Conservation (phyloP, 2,797 vertebrate genomes). For the Eptatretus atami region DNA sequence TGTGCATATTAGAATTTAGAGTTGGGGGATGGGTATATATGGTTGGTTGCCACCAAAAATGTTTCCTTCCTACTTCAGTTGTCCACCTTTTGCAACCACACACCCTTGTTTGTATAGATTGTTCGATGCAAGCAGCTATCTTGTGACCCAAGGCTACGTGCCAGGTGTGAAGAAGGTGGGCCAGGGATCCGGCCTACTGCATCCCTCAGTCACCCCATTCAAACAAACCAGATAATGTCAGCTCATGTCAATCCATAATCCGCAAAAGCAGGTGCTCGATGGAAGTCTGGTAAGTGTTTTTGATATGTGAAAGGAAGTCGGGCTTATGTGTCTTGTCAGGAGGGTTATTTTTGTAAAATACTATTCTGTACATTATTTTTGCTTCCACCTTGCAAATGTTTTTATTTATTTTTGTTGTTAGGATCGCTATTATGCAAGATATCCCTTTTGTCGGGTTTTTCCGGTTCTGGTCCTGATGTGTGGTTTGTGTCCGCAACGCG, state of each 20-base stretch:
- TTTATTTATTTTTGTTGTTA: no score
- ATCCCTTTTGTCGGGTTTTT: no score
- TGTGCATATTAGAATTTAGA: no score
- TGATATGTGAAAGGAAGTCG: no score
- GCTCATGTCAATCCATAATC: slow-evolving; percentile 93
- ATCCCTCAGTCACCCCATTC: slow-evolving; percentile 57
- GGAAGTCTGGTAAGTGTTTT: slow-evolving; percentile 41
- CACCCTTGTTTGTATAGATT: slow-evolving; percentile 18
- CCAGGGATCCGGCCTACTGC: slow-evolving; percentile 57
- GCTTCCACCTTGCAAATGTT: no score
- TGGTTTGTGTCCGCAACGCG: no score
- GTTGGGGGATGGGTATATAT: background rate
- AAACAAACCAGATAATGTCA: slow-evolving; percentile 38
- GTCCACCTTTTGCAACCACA: background rate
- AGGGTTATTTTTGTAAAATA: no score
- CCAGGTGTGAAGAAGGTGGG: slow-evolving; percentile 34
- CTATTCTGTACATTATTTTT: no score
- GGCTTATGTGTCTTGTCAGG: no score
- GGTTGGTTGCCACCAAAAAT: background rate
- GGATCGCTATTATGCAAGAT: no score
- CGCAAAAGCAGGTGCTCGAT: slow-evolving; percentile 78
- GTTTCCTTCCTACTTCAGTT: no score
- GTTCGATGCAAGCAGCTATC: slow-evolving; percentile 88
- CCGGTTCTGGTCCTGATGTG: no score
- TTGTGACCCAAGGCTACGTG: slow-evolving; percentile 73